Evolutionary conservation across 2,888 invertebrate species (phyloP).

Genomic region (Rutpela maculata): DNA sequence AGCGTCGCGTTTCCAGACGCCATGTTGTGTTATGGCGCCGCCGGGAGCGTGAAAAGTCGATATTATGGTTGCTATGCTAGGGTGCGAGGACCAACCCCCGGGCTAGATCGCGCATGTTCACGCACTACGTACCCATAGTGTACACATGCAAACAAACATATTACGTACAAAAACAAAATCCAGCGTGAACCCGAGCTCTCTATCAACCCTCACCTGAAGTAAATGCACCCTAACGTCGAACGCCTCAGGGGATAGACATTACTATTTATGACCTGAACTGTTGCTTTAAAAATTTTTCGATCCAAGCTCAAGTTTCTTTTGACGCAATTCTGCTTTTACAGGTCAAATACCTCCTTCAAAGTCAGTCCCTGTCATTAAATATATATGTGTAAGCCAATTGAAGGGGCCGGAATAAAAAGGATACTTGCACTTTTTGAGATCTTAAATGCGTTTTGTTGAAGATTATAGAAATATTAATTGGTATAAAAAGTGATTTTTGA

Average conservation of each 20-base stretch:
- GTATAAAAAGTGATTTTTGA: too few species aligned
- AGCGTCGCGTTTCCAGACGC: constrained; percentile 52
- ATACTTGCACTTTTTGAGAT: too few species aligned
- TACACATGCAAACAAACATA: constrained; percentile 55
- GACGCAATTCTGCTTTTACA: background rate
- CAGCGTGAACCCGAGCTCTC: constrained; percentile 29
- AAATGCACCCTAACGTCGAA: constrained; percentile 4
- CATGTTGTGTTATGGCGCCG: constrained; percentile 63
- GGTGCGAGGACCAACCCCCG: constrained; percentile 63
- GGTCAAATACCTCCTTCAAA: constrained; percentile 10
- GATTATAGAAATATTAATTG: too few species aligned
- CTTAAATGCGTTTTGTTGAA: too few species aligned
- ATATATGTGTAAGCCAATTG: too few species aligned
- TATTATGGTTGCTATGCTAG: constrained; percentile 64
- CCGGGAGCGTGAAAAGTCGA: constrained; percentile 67
- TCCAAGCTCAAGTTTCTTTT: background rate
- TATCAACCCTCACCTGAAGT: constrained; percentile 31
- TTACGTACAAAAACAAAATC: constrained; percentile 37
- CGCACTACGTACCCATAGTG: constrained; percentile 55
- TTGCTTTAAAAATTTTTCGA: constrained; percentile 15
- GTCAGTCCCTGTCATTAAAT: background rate
- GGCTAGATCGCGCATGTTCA: constrained; percentile 65
- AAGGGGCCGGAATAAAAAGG: too few species aligned
- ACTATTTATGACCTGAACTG: background rate
- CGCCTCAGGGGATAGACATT: constrained; percentile 14